phyloP scores from a whole-genome alignment of 2,113 vertebrate species.

The Zosterops japonicus region DNA sequence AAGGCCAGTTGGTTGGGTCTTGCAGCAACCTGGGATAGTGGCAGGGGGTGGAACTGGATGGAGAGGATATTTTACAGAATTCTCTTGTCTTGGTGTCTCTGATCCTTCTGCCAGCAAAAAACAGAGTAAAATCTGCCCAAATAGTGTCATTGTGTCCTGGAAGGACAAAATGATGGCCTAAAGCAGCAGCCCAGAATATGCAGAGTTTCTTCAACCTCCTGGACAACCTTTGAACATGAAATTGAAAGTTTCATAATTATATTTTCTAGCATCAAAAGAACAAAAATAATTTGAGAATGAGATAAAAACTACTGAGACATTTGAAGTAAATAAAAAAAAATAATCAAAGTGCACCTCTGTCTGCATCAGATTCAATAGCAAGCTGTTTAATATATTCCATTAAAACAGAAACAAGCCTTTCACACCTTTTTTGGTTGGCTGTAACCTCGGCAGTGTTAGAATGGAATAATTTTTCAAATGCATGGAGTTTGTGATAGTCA shows the following conservation, averaged over 20 bases:
- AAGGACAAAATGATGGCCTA: not conserved
- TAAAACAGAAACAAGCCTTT: conserved; percentile 36
- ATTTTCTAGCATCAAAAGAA: conserved; percentile 2
- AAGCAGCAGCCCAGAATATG: not conserved
- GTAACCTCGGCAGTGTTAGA: conserved; percentile 1
- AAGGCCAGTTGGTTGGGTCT: not conserved
- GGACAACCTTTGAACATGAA: not conserved
- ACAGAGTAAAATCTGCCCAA: not conserved
- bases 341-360: not conserved
- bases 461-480: not conserved
- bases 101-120: not conserved
- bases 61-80: not conserved
- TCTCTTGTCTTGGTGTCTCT: not conserved
- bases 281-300: not conserved
- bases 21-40: not conserved
- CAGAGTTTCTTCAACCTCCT: not conserved
- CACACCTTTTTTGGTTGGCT: not conserved
- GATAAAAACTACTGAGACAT: not conserved
- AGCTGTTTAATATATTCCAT: conserved; percentile 26
- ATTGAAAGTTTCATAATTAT: not conserved
- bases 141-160: not conserved
- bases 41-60: not conserved
- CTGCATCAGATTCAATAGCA: conserved; percentile 5
- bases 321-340: conserved; percentile 4
- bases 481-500: not conserved